These are phyloP conservation scores for Leptocoma aspasia DNA, from an alignment of 2,113 vertebrate genomes.

Conservation along the genomic window DNA sequence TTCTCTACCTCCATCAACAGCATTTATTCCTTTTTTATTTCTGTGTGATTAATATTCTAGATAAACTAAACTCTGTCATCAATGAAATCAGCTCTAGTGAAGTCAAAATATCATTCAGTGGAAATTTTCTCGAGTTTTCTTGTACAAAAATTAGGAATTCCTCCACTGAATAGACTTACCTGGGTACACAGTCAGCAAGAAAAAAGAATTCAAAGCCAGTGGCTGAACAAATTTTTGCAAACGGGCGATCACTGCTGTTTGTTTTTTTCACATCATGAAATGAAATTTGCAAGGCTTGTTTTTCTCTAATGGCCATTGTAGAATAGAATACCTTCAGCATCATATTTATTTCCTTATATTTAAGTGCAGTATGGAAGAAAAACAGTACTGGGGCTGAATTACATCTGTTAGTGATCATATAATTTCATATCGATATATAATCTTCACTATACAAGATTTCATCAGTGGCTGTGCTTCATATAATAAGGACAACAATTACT, in stretches of 20 bases:
- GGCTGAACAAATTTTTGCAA: background rate
- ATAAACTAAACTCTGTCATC: background rate
- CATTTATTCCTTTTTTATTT: background rate
- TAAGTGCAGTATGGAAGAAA: background rate
- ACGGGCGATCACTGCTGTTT: fast-evolving
- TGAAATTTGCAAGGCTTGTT: background rate
- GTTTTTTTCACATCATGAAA: background rate
- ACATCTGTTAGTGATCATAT: background rate
- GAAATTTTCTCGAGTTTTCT: background rate
- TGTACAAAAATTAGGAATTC: background rate
- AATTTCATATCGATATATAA: background rate
- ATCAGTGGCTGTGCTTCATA: background rate
- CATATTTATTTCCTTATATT: background rate
- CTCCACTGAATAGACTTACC: background rate
- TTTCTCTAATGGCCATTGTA: background rate
- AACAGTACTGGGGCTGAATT: background rate
- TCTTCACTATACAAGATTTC: background rate
- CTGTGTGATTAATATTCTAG: background rate
- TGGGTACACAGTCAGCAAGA: background rate
- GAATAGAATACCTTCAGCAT: background rate
- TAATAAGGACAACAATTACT: background rate
- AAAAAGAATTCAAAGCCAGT: background rate
- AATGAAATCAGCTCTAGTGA: background rate
- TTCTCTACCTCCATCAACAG: background rate
- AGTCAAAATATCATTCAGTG: background rate